phyloP scores from a whole-genome alignment of 2,888 invertebrate species.

The Drosophila algonquin region DNA sequence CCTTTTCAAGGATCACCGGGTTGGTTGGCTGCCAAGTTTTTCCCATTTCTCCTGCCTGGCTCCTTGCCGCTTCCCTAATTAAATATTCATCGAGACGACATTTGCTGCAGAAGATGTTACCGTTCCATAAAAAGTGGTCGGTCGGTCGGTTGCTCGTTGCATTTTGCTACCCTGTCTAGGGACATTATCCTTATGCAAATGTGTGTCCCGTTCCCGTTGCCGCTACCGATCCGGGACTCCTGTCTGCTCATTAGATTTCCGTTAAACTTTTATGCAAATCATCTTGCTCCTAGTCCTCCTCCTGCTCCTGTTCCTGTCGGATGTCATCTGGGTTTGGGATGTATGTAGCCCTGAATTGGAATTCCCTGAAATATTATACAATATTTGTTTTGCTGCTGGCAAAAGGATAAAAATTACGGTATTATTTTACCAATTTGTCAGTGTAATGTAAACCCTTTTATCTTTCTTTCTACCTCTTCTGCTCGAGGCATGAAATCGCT shows the following conservation, averaged over 20 bases:
- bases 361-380: slow-evolving; percentile 70
- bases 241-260: slow-evolving; percentile 73
- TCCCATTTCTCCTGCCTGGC: slow-evolving; percentile 13
- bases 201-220: slow-evolving; percentile 20
- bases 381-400: slow-evolving; percentile 71
- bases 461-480: slow-evolving; percentile 30
- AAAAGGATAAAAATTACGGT: slow-evolving; percentile 76
- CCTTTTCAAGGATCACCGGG: slow-evolving; percentile 58
- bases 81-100: slow-evolving; percentile 82
- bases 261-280: slow-evolving; percentile 77
- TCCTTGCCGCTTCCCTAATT: slow-evolving; percentile 68
- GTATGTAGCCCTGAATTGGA: slow-evolving; percentile 24
- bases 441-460: slow-evolving; percentile 70
- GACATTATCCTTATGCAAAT: slow-evolving; percentile 43
- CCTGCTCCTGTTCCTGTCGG: slow-evolving; percentile 18
- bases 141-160: slow-evolving; percentile 41
- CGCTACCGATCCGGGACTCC: slow-evolving; percentile 7
- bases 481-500: slow-evolving; percentile 64
- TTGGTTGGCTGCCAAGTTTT: slow-evolving; percentile 14
- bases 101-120: slow-evolving; percentile 60
- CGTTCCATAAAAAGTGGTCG: slow-evolving; percentile 53
- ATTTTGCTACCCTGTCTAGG: slow-evolving; percentile 45
- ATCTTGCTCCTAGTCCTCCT: slow-evolving; percentile 22
- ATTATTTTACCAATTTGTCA: slow-evolving; percentile 79
- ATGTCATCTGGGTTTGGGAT: slow-evolving; percentile 72